Evolutionary conservation across 2,797 vertebrate species (phyloP).

Genomic region (Tangara arthus): DNA sequence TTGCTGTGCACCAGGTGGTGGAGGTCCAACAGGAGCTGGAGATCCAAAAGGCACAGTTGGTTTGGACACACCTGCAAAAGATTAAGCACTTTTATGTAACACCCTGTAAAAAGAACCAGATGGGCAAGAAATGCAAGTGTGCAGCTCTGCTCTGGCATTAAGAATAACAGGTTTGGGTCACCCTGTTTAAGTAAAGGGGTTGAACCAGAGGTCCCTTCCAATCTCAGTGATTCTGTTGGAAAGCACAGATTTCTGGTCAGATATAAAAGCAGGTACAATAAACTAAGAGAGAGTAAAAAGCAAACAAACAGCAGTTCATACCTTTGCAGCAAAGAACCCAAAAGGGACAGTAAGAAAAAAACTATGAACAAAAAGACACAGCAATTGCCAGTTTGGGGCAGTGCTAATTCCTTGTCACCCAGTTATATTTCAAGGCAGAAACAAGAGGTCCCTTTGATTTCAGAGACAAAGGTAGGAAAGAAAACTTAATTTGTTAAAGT

Average conservation of each 20-base stretch:
- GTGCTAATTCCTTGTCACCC: not conserved
- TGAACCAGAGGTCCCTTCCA: not conserved
- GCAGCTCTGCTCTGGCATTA: not conserved
- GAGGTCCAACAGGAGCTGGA: slow-evolving; percentile 69
- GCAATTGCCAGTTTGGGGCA: not conserved
- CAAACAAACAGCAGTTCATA: not conserved
- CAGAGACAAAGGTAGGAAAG: not conserved
- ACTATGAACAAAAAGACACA: not conserved
- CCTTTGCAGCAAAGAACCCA: not conserved
- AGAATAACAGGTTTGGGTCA: not conserved
- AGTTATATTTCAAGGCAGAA: not conserved
- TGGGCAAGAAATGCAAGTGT: not conserved
- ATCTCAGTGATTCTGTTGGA: not conserved
- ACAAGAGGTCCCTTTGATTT: not conserved
- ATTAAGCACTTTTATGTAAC: not conserved
- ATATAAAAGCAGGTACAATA: not conserved
- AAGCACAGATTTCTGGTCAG: not conserved
- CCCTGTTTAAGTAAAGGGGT: not conserved
- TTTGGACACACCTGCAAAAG: slow-evolving; percentile 72
- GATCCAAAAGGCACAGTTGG: slow-evolving; percentile 66
- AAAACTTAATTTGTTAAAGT: not conserved
- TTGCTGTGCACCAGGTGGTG: slow-evolving; percentile 71
- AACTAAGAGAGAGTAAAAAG: not conserved
- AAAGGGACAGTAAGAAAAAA: not conserved
- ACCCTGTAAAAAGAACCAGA: not conserved